Evolutionary conservation across 2,888 invertebrate genomes (phyloP), one percentile per base, ranked within the genome.

Genomic region (Tyria jacobaeae): DNA sequence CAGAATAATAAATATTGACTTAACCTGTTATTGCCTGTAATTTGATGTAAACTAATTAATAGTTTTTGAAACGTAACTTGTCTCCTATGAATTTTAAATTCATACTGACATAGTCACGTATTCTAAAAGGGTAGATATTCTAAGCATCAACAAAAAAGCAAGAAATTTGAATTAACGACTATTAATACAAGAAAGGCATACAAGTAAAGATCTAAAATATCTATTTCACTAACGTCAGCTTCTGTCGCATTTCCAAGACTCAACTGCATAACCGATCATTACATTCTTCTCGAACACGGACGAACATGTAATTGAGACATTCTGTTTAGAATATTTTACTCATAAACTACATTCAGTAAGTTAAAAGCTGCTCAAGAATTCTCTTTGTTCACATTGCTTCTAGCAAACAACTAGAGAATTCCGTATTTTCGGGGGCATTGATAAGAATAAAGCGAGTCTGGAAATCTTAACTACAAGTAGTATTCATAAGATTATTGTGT

Each of bases 401-500:
- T 53, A 64, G 64, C 54, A 58, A 49, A 49, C 57, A 67, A 71
- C 70, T 72, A 71, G 62, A 59, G 64, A 67, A 69, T 60, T 68
- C 53, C 51, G 60, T 65, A 58, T 59, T 78, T 71, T 56, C 56
- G 59, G 60, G 63, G 39, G 81, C 77, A 80, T 79, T 81, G 77
- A 78, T 81, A 80, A 76, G 74, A 75, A 73, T 62, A 68, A 63
- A 66, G 68, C 34, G 53, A 44, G 55, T 62, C 62, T 35, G 62
- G 64, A 75, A 78, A 83, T 82, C 76, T 82, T 77, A 72, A 70
- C 76, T 70, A 71, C 69, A 61, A 60, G 74, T 71, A 62, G 65
- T 81, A 84, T 84, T 84, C 82, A 81, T 86, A 81, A 83, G 78
- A 59, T 64, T 77, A 70, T 78, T 70, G 34, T 44, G 39, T 71